phyloP scores from a whole-genome alignment of 2,113 vertebrate species.

The Myxocyprinus asiaticus region DNA sequence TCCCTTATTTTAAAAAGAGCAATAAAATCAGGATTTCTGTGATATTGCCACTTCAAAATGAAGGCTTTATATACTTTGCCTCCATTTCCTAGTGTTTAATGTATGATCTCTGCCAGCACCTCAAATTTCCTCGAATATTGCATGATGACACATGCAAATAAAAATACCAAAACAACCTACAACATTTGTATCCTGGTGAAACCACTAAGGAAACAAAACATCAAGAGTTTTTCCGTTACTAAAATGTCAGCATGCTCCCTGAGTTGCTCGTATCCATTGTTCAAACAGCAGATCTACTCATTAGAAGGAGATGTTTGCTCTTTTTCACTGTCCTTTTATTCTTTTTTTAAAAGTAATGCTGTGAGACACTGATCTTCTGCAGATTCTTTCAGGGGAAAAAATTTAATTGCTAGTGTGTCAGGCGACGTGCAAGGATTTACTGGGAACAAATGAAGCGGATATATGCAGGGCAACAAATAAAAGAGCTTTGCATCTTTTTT shows the following conservation, averaged over 20 bases:
- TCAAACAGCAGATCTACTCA: slow-evolving; percentile 9
- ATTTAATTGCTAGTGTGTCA: slow-evolving; percentile 42
- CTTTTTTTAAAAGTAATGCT: slow-evolving; percentile 27
- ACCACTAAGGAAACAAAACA: slow-evolving; percentile 9
- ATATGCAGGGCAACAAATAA: slow-evolving; percentile 15
- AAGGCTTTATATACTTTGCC: background rate
- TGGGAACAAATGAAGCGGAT: slow-evolving; percentile 27
- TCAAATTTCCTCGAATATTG: background rate
- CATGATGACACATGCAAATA: slow-evolving; percentile 2
- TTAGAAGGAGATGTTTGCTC: slow-evolving; percentile 31
- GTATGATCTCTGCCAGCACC: background rate
- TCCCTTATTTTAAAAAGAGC: background rate
- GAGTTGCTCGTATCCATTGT: slow-evolving; percentile 9
- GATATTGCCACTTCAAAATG: background rate
- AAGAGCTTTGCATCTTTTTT: slow-evolving; percentile 4
- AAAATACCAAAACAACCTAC: background rate
- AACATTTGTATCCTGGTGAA: background rate
- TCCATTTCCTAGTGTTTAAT: background rate
- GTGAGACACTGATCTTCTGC: slow-evolving; percentile 23
- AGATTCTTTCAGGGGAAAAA: slow-evolving; percentile 39
- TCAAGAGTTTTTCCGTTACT: background rate
- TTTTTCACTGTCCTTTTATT: slow-evolving; percentile 26
- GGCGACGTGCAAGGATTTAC: slow-evolving; percentile 38
- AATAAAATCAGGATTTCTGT: background rate
- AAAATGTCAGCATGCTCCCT: slow-evolving; percentile 7